Evolutionary conservation across 2,797 vertebrate genomes (phyloP), one percentile per base, ranked within the genome.

Genomic region (Notoglanidium macrostoma): DNA sequence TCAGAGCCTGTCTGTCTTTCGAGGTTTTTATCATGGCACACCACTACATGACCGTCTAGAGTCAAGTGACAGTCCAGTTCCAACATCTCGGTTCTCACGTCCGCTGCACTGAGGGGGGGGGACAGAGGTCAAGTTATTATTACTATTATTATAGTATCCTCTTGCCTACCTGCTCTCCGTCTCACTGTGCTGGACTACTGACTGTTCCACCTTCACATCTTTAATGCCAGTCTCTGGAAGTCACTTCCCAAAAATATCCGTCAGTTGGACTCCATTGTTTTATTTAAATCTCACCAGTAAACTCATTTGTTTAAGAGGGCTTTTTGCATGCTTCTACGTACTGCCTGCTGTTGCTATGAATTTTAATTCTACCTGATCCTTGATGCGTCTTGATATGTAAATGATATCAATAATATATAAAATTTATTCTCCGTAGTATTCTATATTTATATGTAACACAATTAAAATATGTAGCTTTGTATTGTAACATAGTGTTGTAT

Each of bases 1-100:
- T 86, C 44, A 0, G 86, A 86, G 74, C 96, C 97, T 0, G 96
- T 96, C 93, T 97, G 95, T 90, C 97, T 96, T 88, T 89, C 87
- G 40, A 98, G 94, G 90, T 97, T 96, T 90, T 95, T 85, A 8
- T 98, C 97, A 19, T 98, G 97, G 68, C 97, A 97, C 86, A 98
- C 95, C 9, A 98, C 95, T 81, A 98, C 96, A 14, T 96, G 92
- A 0, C 96, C 96, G 0, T 98, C 97, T 0, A 51, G 88, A 0
- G 97, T 98, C 90, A 97, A 72, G 89, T 96, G 96, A 92, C 97
- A 97, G 92, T 98, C 97, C n/a, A 98, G 88, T 93, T 98, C 97
- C 88, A 98, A 83, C 93, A 98, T 96, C 72, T 97, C 91, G 0
- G 97, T 95, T 70, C 95, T 93, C 84, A 95, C 92, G 54, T 93